phyloP scores from a whole-genome alignment of 2,113 vertebrate genomes.

The Clinocottus analis region DNA sequence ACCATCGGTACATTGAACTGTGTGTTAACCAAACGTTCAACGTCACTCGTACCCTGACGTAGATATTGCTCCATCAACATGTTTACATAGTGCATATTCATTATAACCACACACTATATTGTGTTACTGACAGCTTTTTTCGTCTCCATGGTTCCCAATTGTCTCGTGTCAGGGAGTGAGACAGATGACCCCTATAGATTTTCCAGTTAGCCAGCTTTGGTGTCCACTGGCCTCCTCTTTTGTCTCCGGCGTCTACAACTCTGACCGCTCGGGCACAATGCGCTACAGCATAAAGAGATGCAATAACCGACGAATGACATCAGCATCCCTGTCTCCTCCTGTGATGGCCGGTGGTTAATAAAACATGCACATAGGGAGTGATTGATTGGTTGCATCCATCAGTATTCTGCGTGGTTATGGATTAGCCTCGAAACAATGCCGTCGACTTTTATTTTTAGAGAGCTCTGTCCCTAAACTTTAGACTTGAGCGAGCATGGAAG shows the following conservation, averaged over 20 bases:
- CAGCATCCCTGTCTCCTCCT: constrained; percentile 24
- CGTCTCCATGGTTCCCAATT: constrained; percentile 67
- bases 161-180: constrained; percentile 61
- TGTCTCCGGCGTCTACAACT: constrained; percentile 32
- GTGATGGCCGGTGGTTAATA: constrained; percentile 32
- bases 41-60: background rate
- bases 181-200: constrained; percentile 72
- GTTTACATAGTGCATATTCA: constrained; percentile 22
- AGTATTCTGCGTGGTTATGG: background rate
- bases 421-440: background rate
- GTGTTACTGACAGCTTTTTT: constrained; percentile 61
- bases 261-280: constrained; percentile 47
- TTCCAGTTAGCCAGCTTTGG: constrained; percentile 60
- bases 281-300: constrained; percentile 22
- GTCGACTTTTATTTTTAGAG: background rate
- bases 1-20: background rate
- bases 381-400: constrained; percentile 1
- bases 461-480: background rate
- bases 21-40: background rate
- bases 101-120: constrained; percentile 52
- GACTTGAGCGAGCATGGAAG: constrained; percentile 11
- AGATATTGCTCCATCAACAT: background rate
- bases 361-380: constrained; percentile 43
- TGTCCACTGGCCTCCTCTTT: constrained; percentile 59
- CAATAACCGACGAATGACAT: constrained; percentile 42